Base-by-base conservation (phyloP, 2,888 invertebrate species). In the Pherbina coryleti region DNA sequence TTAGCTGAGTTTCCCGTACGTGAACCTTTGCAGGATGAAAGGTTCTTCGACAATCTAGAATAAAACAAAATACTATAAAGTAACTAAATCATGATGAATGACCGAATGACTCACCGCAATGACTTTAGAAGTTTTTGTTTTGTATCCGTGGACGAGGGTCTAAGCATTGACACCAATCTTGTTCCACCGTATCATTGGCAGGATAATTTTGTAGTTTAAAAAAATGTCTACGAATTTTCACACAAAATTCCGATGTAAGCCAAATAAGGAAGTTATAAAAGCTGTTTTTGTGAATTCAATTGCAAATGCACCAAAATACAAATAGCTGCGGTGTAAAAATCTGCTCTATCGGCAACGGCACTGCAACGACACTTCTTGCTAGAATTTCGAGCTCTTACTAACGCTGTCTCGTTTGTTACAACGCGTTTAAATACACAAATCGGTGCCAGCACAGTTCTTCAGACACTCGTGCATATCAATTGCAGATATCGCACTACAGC, bases 1-100 rank as follows among this genome's bases (percentile, higher is more conserved):
- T 90, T 90, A 51, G 85, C 90, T 62, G 90, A 87, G 81, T 90
- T 90, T 60, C 89, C 90, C 19, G 87, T 89, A 8, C 90, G 87
- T 22, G 90, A 89, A 71, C 90, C 89, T 83, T 87, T 89, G 79
- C 83, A 84, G 62, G 86, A 87, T 72, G 86, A 84, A 71, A 89
- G 85, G 82, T 86, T 86, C 81, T 89, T 89, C 78, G 86, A 86
- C 82, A 90, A 87, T 84, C 89, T 89, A 76, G 1, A 75, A 69
- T 22, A 62, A 62, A 49, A 69, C 1, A 49, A n/a, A 2, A 0
- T 17, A 67, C 3, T 3, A 19, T 44, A 4, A 72, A 44, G 2
- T 44, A 55, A 22, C 19, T 9, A 1, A 60, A 37, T 28, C 22
- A 14, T 17, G 67, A 34, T 11, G 11, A 19, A 11, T 31, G 11